Evolutionary conservation across 2,113 vertebrate species (phyloP).

Genomic region (Cyprinodon brontotheroides): DNA sequence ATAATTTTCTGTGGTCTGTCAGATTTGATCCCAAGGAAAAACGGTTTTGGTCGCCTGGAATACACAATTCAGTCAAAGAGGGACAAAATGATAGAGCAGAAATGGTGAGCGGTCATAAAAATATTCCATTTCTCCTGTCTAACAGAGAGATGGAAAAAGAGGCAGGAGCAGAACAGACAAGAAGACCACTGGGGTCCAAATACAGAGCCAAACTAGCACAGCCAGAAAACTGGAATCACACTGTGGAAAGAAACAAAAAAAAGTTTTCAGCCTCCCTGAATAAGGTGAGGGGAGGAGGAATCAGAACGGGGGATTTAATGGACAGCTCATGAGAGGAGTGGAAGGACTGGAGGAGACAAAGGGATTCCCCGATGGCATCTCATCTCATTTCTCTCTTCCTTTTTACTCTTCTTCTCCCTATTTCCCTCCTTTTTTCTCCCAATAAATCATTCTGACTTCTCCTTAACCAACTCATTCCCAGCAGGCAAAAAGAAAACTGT

Average conservation of each 20-base stretch:
- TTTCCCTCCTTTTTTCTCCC: slow-evolving; percentile 78
- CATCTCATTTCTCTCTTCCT: slow-evolving; percentile 63
- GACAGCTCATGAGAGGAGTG: slow-evolving; percentile 64
- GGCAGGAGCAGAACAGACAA: slow-evolving; percentile 35
- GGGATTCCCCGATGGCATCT: slow-evolving; percentile 79
- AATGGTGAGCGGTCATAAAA: slow-evolving; percentile 60
- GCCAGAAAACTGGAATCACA: slow-evolving; percentile 29
- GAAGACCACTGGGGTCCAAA: slow-evolving; percentile 67
- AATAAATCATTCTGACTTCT: slow-evolving; percentile 86
- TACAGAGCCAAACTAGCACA: slow-evolving; percentile 38
- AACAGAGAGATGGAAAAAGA: slow-evolving; percentile 22
- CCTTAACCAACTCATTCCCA: slow-evolving; percentile 85
- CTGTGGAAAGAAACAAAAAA: slow-evolving; percentile 49
- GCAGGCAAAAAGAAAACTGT: slow-evolving; percentile 80
- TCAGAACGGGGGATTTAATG: slow-evolving; percentile 48
- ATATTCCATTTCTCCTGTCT: slow-evolving; percentile 28
- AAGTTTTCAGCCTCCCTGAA: slow-evolving; percentile 44
- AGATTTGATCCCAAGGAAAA: background rate
- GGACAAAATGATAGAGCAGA: slow-evolving; percentile 10
- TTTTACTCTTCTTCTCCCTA: slow-evolving; percentile 70
- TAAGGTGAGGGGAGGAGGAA: slow-evolving; percentile 37
- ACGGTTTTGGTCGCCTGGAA: background rate
- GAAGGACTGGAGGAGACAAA: slow-evolving; percentile 71
- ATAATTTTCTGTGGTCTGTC: background rate
- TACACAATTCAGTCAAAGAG: slow-evolving; percentile 8